Base-by-base conservation (phyloP, 2,888 invertebrate genomes). In the Entomobrya multifasciata region DNA sequence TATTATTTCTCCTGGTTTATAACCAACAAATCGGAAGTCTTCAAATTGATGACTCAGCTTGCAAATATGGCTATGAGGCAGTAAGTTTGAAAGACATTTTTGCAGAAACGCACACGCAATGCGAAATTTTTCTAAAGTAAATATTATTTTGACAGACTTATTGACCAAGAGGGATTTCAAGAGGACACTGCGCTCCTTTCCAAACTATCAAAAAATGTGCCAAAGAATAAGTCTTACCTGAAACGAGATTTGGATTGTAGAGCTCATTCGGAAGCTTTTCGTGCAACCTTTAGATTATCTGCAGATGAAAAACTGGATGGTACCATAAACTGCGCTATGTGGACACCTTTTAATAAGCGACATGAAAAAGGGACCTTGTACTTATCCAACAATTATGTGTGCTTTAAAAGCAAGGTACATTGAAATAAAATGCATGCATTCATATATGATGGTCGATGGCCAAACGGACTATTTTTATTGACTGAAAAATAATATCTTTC, bases 51-150 rank as follows among this genome's bases (percentile, higher is more conserved):
- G 95, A 96, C 98, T 92, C 99, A 99, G 92, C 94, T 99, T 57
- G 97, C 98, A 79, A 99, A 99, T 93, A 95, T 99, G 93, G 98
- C 99, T 84, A 98, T 99, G 95, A 98, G 97, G 94, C 95, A 96
- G 95, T 95, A 92, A 89, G 90, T 89, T 41, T 3, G 55, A 1
- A 36, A n/a, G 4, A 22, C 44, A 80, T 67, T 13, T 60, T 60
- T 41, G 13, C 55, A 15, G 4, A 57, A 6, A n/a, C 17, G 13
- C 27, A 17, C 15, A 49, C 49, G 70, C 47, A 41, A 8, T 22
- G 17, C 17, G 17, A 52, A 20, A 27, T 10, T 13, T 30, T 57
- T n/a, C n/a, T 20, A 15, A 17, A 67, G 41, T 49, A 20, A 13
- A 8, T 8, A 0, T 57, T 55, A 55, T 57, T 44, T 62, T 60